Evolutionary conservation across 2,797 vertebrate genomes (phyloP), one percentile per base, ranked within the genome.

Genomic region (Sciurus vulgaris): DNA sequence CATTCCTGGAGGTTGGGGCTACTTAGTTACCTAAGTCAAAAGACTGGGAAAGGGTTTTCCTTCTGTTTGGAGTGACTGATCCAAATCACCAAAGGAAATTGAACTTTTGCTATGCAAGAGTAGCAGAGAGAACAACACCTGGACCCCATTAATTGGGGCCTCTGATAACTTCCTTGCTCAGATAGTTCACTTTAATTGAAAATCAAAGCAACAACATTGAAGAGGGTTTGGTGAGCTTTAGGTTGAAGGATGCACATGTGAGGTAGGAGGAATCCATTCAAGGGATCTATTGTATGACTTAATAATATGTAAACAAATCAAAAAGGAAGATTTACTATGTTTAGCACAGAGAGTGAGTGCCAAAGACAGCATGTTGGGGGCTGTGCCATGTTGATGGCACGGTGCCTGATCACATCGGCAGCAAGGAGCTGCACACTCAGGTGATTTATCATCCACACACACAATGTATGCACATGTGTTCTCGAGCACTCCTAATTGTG

Each of bases 31-130:
- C 51, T 38, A 35, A 86, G 26, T 5, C 22, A 35, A 20, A 18
- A 30, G 41, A 26, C 24, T 30, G 28, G 5, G 13, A 44, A 28
- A 33, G 30, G 17, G 44, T 5, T 9, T 13, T 14, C n/a, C 22
- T 10, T 18, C 15, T 67, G 51, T 9, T 10, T 2, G 17, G 17
- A 26, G 26, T 14, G 28, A 12, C 13, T 44, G 14, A 65, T 35
- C 2, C 47, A 61, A 5, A 51, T 10, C 17, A 33, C 17, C 35
- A 63, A 54, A 54, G 35, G 47, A n/a, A n/a, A 4, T 0, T 35
- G 22, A 61, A 11, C 26, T 47, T 0, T 9, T 44, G 28, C 28
- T 44, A 3, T 3, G 44, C 1, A n/a, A 17, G 2, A 18, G 3
- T 26, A 6, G n/a, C 14, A n/a, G 41, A 56, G n/a, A 49, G 44